Conservation (phyloP, 2,888 invertebrate genomes). For the Macrophya annulata region DNA sequence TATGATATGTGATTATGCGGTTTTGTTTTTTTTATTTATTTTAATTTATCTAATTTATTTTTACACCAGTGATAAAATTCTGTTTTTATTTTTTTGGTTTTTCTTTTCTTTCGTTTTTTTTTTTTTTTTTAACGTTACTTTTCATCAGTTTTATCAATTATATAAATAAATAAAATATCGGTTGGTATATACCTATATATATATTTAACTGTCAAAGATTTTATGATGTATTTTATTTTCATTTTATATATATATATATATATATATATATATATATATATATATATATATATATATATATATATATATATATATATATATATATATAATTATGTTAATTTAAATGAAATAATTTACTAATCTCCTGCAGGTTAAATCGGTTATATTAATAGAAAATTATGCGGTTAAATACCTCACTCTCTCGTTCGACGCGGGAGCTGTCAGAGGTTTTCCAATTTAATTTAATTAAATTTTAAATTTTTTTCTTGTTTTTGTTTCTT, state of each 20-base stretch:
- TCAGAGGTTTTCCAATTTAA: not conserved
- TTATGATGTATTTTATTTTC: no score
- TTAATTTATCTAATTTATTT: constrained; percentile 4
- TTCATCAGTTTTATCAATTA: not conserved
- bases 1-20: not conserved
- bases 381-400: constrained; percentile 4
- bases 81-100: not conserved
- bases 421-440: not conserved
- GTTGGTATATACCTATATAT: not conserved
- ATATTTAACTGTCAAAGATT: constrained; percentile 3
- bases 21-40: not conserved
- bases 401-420: constrained; percentile 1
- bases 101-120: not conserved
- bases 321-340: not conserved
- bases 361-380: not conserved
- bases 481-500: not conserved
- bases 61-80: constrained; percentile 10
- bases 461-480: no score
- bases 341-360: constrained; percentile 10
- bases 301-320: not conserved
- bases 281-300: not conserved
- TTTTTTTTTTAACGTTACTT: not conserved
- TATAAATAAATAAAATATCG: constrained; percentile 27
- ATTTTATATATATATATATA: constrained; percentile 14
- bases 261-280: not conserved